A percentile compares a stretch with the other conserved stretches of the same genome.
These are phyloP conservation scores for Venusia cambrica DNA, from an alignment of 2,888 invertebrate species.

Conservation along the genomic window DNA sequence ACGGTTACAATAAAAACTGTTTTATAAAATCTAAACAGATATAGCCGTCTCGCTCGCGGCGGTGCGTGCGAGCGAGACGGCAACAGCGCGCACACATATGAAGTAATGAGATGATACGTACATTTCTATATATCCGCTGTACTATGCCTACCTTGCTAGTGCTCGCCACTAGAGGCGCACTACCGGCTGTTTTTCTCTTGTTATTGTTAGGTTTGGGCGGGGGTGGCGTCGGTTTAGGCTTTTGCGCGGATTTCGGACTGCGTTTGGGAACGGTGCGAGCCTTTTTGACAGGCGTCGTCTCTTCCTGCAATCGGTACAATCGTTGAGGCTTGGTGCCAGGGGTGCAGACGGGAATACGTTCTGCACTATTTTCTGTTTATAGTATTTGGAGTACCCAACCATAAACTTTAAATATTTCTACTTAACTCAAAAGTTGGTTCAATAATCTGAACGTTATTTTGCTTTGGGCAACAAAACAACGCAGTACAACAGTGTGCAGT, in stretches of 20 bases:
- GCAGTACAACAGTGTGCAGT: too few species aligned
- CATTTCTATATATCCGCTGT: conserved; percentile 81
- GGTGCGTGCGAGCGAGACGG: conserved; percentile 33
- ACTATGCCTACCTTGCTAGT: conserved; percentile 81
- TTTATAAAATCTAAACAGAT: conserved; percentile 17
- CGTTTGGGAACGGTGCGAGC: conserved; percentile 62
- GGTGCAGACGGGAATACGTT: too few species aligned
- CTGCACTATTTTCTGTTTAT: too few species aligned
- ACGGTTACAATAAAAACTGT: too few species aligned
- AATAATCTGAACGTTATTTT: too few species aligned
- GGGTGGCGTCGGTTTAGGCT: conserved; percentile 39
- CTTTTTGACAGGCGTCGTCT: conserved; percentile 59
- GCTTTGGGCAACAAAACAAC: too few species aligned
- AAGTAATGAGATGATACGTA: conserved; percentile 80
- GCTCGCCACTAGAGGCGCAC: conserved; percentile 66
- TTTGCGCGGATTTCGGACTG: conserved; percentile 60
- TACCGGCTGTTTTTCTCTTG: conserved; percentile 66
- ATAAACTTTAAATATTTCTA: too few species aligned
- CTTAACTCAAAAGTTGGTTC: too few species aligned
- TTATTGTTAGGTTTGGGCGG: conserved; percentile 44
- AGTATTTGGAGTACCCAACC: too few species aligned
- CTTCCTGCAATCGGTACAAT: conserved; percentile 40
- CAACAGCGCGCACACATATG: conserved; percentile 47
- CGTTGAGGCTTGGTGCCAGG: too few species aligned
- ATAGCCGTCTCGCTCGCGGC: conserved; percentile 39